Evolutionary conservation across 2,113 vertebrate genomes (phyloP), one percentile per base, ranked within the genome.

Genomic region (Nesospiza acunhae): DNA sequence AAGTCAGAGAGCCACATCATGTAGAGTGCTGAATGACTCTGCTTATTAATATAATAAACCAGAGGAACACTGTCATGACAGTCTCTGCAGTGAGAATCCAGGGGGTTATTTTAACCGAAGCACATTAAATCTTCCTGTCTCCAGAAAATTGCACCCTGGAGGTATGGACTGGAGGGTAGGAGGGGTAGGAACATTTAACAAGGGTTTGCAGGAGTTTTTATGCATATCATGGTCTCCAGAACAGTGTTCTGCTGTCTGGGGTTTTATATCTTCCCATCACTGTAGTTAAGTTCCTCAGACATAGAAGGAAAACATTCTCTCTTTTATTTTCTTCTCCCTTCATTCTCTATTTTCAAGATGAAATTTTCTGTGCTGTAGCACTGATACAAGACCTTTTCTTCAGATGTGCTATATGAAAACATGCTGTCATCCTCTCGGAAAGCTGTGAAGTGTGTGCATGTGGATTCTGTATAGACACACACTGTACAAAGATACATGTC

Each of bases 11-110:
- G 79, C 83, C 89, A 70, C 90, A 56, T 86, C 86, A 33, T 81
- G 89, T 67, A 63, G 95, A 94, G 86, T 84, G 80, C 93, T 93
- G 91, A 93, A 69, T 85, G 79, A 74, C 55, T 92, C 84, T 91
- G 94, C 93, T 96, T 83, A 80, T 94, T 96, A 88, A 90, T 93
- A 85, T 93, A 95, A 95, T 97, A 94, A 96, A 93, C 20, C 89
- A 92, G 93, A 82, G 93, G 87, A 91, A 74, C 75, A 2, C 62
- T 85, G 89, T 39, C 84, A 63, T 50, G 81, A 20, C 75, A 83
- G 63, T 33, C 74, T 70, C 76, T 69, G 75, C 94, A 85, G 93
- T 0, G 0, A 85, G 81, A 85, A 89, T 94, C 87, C 60, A 56
- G 85, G 85, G 91, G 90, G 59, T 90, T 77, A 14, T 91, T 93